These are phyloP conservation scores for Eupithecia pulchellata DNA, from an alignment of 2,888 invertebrate species.

Conservation along the genomic window DNA sequence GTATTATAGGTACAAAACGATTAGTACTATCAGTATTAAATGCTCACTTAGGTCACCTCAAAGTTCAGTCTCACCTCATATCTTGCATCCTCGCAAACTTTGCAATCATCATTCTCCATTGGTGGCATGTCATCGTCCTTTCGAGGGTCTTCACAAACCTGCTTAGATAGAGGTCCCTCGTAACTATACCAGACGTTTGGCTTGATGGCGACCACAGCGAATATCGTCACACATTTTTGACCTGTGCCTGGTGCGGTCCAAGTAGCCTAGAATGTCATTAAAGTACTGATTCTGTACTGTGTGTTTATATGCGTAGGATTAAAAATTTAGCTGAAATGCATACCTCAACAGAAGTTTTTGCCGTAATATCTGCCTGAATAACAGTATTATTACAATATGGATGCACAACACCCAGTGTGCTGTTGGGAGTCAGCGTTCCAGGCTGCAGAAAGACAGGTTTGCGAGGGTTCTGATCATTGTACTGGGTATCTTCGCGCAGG, in stretches of 20 bases:
- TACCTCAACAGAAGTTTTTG: constrained; percentile 72
- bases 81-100: constrained; percentile 73
- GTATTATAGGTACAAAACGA: not conserved
- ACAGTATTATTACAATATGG: constrained; percentile 69
- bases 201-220: constrained; percentile 71
- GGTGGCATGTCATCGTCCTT: constrained; percentile 77
- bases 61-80: constrained; percentile 62
- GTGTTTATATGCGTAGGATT: not conserved
- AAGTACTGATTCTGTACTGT: too few relatives aligned
- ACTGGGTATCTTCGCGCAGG: constrained; percentile 60
- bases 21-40: not conserved
- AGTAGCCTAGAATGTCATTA: constrained; percentile 51
- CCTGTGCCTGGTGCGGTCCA: constrained; percentile 74
- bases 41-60: not conserved
- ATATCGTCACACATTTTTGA: constrained; percentile 74
- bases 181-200: constrained; percentile 75
- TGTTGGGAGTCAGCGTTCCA: constrained; percentile 59
- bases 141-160: constrained; percentile 71
- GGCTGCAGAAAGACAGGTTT: constrained; percentile 61
- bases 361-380: constrained; percentile 68
- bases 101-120: constrained; percentile 66
- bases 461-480: constrained; percentile 65
- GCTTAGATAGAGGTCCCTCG: constrained; percentile 69
- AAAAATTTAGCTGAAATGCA: not conserved
- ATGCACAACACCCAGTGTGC: constrained; percentile 51